phyloP scores from a whole-genome alignment of 2,113 vertebrate species.

The Cinclus cinclus region DNA sequence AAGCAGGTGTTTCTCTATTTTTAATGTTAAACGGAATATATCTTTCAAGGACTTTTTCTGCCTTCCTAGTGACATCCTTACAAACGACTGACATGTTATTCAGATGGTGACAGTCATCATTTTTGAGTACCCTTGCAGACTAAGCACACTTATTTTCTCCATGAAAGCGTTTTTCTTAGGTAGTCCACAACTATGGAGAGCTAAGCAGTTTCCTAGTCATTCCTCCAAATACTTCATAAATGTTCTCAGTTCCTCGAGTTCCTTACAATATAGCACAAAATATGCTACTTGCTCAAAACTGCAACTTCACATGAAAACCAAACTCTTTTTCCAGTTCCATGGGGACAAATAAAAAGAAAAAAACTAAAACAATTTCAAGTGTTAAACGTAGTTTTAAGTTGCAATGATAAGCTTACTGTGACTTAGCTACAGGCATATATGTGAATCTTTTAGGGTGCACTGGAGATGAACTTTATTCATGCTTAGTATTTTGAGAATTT shows the following conservation, averaged over 20 bases:
- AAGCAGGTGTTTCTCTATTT: not conserved
- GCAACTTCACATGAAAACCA: not conserved
- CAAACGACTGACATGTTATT: not conserved
- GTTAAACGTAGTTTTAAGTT: not conserved
- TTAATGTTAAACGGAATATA: not conserved
- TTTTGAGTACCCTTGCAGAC: not conserved
- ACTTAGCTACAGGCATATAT: not conserved
- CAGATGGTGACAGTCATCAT: not conserved
- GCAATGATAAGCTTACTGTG: not conserved
- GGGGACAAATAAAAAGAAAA: accelerated
- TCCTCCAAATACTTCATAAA: not conserved
- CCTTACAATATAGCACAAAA: not conserved
- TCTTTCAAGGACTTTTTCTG: not conserved
- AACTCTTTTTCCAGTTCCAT: not conserved
- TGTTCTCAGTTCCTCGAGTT: not conserved
- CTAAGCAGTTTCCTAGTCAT: not conserved
- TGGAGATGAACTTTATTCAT: not conserved
- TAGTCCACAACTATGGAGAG: not conserved
- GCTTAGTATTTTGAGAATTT: not conserved
- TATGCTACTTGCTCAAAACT: not conserved
- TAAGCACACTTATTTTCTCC: not conserved
- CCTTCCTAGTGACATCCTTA: not conserved
- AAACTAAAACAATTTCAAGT: not conserved
- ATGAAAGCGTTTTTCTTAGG: not conserved
- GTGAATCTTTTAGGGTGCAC: not conserved